Conservation (phyloP, 2,797 vertebrate species). For the Microctenopoma steveboyesi region DNA sequence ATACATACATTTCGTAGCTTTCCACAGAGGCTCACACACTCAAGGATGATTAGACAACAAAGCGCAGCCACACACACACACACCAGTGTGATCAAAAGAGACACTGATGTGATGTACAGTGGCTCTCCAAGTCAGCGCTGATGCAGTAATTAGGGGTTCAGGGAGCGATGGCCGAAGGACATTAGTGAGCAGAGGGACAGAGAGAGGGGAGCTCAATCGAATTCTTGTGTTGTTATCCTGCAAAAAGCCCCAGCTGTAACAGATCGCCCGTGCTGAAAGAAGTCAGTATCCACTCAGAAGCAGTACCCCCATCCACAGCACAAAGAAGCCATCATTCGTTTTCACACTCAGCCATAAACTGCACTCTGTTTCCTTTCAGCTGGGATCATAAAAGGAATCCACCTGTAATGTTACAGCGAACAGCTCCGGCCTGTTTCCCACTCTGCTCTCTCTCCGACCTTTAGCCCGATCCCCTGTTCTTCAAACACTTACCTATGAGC, state of each 20-base stretch:
- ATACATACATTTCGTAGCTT: background rate
- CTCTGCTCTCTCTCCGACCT: constrained; percentile 33
- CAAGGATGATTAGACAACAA: constrained; percentile 23
- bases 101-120: constrained; percentile 63
- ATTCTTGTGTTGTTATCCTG: constrained; percentile 18
- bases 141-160: constrained; percentile 70
- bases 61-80: constrained; percentile 11
- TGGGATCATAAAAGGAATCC: constrained; percentile 14
- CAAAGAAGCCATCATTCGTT: constrained; percentile 26
- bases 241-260: constrained; percentile 1
- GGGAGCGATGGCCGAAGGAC: constrained; percentile 33
- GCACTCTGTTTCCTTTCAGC: constrained; percentile 31
- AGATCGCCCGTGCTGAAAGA: constrained; percentile 1
- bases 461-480: constrained; percentile 24
- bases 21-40: constrained; percentile 18
- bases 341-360: constrained; percentile 5
- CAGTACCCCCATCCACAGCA: background rate
- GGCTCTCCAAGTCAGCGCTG: constrained; percentile 63
- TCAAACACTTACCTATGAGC: background rate
- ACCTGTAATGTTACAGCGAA: constrained; percentile 8
- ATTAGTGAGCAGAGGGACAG: constrained; percentile 9
- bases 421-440: background rate
- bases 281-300: constrained; percentile 13
- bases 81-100: constrained; percentile 62
- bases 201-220: constrained; percentile 17